phyloP scores from a whole-genome alignment of 2,113 vertebrate genomes.

The Atherinomorus stipes region DNA sequence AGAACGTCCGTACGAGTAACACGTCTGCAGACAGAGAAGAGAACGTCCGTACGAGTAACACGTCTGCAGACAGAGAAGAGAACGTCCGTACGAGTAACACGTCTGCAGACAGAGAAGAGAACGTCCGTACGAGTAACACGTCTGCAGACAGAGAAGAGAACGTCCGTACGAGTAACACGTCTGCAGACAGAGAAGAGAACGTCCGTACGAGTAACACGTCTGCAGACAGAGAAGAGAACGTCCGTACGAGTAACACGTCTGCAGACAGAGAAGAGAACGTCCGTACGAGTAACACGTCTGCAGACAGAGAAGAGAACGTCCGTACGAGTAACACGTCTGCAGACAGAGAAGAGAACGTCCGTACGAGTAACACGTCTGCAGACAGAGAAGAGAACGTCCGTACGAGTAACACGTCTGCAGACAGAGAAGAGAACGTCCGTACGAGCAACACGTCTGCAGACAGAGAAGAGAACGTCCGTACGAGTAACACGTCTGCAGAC shows the following conservation, averaged over 20 bases:
- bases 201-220: not conserved
- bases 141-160: not conserved
- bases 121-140: not conserved
- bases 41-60: not conserved
- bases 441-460: not conserved
- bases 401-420: not conserved
- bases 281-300: not conserved
- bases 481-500: not conserved
- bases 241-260: not conserved
- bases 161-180: not conserved
- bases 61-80: not conserved
- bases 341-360: not conserved
- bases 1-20: not conserved
- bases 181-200: not conserved
- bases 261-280: not conserved
- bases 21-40: not conserved
- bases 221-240: not conserved
- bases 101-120: not conserved
- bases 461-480: not conserved
- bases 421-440: not conserved
- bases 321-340: not conserved
- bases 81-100: not conserved
- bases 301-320: not conserved
- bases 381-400: not conserved
- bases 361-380: not conserved